A percentile compares a stretch with the other conserved stretches of the same genome.
phyloP scores from a whole-genome alignment of 2,888 invertebrate species.

The Lissonota sp. region DNA sequence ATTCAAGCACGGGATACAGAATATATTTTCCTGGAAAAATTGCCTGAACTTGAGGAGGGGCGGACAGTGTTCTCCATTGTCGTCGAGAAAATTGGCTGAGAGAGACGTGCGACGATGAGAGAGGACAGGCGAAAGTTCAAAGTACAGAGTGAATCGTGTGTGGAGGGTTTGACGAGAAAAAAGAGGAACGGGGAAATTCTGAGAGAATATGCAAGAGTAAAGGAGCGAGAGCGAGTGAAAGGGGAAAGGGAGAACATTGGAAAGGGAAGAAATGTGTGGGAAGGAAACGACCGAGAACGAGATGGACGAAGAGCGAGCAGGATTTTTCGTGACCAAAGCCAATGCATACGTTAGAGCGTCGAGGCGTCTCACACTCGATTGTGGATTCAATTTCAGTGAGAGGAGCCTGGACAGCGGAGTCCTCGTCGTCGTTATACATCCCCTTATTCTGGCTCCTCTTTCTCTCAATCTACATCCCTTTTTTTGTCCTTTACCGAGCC shows the following conservation, averaged over 20 bases:
- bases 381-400: constrained; percentile 79
- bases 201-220: constrained; percentile 9
- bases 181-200: neutral
- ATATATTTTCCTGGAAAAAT: constrained; percentile 6
- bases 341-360: constrained; percentile 78
- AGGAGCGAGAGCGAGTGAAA: constrained; percentile 11
- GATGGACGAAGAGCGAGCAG: constrained; percentile 30
- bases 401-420: constrained; percentile 72
- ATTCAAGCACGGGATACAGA: constrained; percentile 18
- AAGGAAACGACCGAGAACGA: constrained; percentile 45
- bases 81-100: constrained; percentile 47
- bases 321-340: constrained; percentile 69
- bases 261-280: neutral
- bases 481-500: neutral
- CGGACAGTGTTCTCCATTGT: constrained; percentile 46
- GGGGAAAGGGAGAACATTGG: neutral
- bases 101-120: constrained; percentile 28
- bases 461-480: constrained; percentile 35
- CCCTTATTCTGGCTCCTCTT: constrained; percentile 38
- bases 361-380: constrained; percentile 74
- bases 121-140: constrained; percentile 44
- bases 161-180: constrained; percentile 25
- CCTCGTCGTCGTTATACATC: constrained; percentile 31
- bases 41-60: neutral
- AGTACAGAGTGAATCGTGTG: constrained; percentile 45